A percentile compares a stretch with the other conserved stretches of the same genome.
These are phyloP conservation scores for Limnephilus auricula DNA, from an alignment of 2,888 invertebrate genomes.

Conservation along the genomic window DNA sequence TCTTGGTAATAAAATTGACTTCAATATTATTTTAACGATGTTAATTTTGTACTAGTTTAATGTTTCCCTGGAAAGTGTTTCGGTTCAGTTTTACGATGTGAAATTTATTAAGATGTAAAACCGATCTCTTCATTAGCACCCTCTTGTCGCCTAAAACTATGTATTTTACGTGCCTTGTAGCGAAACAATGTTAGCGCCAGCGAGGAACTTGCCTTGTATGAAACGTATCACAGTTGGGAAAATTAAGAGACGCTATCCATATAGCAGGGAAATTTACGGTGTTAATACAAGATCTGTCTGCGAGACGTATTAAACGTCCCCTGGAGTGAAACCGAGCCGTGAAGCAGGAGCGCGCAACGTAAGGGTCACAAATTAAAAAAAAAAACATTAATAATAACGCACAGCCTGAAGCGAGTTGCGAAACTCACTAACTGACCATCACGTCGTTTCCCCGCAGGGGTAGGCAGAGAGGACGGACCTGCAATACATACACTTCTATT, in stretches of 20 bases:
- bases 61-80: background rate
- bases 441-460: too few species aligned
- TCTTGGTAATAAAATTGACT: background rate
- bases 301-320: constrained; percentile 57
- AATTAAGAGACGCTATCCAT: constrained; percentile 27
- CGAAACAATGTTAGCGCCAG: constrained; percentile 36
- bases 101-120: background rate
- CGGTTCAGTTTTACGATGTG: background rate
- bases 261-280: constrained; percentile 57
- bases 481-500: too few species aligned
- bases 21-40: background rate
- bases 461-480: too few species aligned
- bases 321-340: background rate
- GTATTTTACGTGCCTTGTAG: background rate
- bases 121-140: constrained; percentile 17
- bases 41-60: background rate
- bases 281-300: constrained; percentile 61
- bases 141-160: background rate
- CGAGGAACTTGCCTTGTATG: constrained; percentile 29
- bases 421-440: too few species aligned
- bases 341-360: background rate
- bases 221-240: constrained; percentile 19
- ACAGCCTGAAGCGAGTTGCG: too few species aligned
- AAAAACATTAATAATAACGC: too few species aligned
- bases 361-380: background rate